A percentile compares a stretch with the other conserved stretches of the same genome.
These are phyloP conservation scores for Patiria pectinifera DNA, from an alignment of 53 echinoderm and acorn worm genomes.

Conservation along the genomic window DNA sequence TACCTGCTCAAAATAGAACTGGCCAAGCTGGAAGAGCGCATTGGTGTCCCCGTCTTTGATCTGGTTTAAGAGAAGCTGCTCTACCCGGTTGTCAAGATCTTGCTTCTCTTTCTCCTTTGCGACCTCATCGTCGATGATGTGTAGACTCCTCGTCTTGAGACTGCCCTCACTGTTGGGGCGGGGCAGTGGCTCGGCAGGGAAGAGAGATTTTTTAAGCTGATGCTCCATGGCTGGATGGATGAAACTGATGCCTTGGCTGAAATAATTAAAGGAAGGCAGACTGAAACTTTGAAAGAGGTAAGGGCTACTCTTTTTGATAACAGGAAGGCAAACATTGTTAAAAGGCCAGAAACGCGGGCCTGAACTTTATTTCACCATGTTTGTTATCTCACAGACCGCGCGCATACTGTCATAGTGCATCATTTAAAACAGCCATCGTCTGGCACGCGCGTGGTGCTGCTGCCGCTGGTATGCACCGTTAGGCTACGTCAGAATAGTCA, in stretches of 20 bases:
- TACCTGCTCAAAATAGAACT: constrained; percentile 98
- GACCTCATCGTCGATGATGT: constrained; percentile 81
- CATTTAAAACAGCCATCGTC: no score
- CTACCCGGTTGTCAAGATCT: constrained; percentile 88
- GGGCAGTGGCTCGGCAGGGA: constrained; percentile 48
- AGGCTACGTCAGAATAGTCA: no score
- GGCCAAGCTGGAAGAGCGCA: constrained; percentile 92
- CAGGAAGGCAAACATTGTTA: neutral
- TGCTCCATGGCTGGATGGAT: constrained; percentile 26
- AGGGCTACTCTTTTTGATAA: neutral
- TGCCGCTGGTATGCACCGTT: no score
- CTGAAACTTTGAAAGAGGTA: neutral
- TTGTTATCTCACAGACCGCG: no score
- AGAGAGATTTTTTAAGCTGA: constrained; percentile 31
- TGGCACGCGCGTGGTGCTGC: no score
- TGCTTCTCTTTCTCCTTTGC: constrained; percentile 71
- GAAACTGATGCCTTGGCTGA: neutral
- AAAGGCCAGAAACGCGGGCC: no score
- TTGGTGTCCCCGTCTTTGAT: constrained; percentile 81
- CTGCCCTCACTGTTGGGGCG: constrained; percentile 62
- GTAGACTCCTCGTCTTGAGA: constrained; percentile 75
- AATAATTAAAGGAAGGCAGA: neutral
- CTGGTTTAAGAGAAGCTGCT: constrained; percentile 80
- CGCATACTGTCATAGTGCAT: no score
- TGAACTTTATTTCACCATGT: no score